Conservation (phyloP, 2,888 invertebrate genomes). For the Diarsia mendica region DNA sequence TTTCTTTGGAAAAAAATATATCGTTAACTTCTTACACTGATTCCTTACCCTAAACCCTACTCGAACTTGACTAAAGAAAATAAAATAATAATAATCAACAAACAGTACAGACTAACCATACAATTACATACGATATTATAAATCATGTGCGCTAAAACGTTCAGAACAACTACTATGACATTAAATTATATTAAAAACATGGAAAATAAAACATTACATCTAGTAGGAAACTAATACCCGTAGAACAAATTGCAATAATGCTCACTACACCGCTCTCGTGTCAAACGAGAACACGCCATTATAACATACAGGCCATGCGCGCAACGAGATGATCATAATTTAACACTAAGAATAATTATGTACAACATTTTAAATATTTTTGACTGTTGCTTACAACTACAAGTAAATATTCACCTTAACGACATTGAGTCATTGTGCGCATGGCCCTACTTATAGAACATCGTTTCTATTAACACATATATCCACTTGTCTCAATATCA, state of each 20-base stretch:
- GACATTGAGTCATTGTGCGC: constrained; percentile 69
- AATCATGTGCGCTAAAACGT: constrained; percentile 84
- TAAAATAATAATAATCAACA: constrained; percentile 90
- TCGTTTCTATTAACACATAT: constrained; percentile 70
- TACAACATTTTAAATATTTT: constrained; percentile 79
- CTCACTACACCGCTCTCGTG: constrained; percentile 66
- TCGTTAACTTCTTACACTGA: constrained; percentile 75
- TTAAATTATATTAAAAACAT: constrained; percentile 81
- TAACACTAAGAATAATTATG: constrained; percentile 85
- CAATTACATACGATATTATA: constrained; percentile 79
- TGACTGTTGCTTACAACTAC: constrained; percentile 75
- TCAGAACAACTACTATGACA: constrained; percentile 76
- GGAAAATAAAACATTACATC: constrained; percentile 86
- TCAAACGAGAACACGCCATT: constrained; percentile 52
- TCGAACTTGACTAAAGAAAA: constrained; percentile 82
- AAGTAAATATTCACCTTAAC: constrained; percentile 71
- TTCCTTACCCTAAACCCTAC: constrained; percentile 81
- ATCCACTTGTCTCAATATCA: constrained; percentile 59
- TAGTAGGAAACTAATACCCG: constrained; percentile 91
- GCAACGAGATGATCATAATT: constrained; percentile 84
- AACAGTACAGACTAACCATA: constrained; percentile 79
- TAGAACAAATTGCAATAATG: constrained; percentile 88
- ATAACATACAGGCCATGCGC: constrained; percentile 69
- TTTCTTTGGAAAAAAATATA: constrained; percentile 89
- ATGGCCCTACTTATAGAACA: constrained; percentile 69